Conservation (phyloP, 2,888 invertebrate species). For the Hydraecia micacea region DNA sequence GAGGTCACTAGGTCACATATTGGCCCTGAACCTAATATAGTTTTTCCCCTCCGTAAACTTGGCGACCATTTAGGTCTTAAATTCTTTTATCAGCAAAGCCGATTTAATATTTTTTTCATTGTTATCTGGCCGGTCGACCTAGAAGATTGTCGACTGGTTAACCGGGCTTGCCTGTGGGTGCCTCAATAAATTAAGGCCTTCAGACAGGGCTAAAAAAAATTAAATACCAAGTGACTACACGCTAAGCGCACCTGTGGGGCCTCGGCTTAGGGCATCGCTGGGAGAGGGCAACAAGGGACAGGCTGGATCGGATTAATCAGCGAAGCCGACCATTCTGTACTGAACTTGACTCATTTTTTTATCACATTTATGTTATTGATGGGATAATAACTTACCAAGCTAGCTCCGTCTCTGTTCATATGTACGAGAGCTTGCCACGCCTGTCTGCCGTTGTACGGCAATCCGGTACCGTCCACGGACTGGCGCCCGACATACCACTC, state of each 20-base stretch:
- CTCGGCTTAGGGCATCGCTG: too few relatives aligned
- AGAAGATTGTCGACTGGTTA: too few relatives aligned
- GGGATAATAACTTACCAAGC: conserved; percentile 70
- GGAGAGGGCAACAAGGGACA: neutral
- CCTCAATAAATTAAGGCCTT: too few relatives aligned
- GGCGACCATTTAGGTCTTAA: neutral
- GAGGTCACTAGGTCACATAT: neutral
- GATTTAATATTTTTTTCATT: neutral
- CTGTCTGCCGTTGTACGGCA: conserved; percentile 91
- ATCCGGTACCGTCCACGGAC: conserved; percentile 72
- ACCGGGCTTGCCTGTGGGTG: too few relatives aligned
- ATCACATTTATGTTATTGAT: neutral
- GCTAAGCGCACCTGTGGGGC: too few relatives aligned
- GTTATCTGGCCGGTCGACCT: too few relatives aligned
- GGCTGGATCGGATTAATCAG: neutral
- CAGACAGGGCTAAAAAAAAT: too few relatives aligned
- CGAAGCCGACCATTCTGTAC: neutral
- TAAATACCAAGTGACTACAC: too few relatives aligned
- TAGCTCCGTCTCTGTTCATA: conserved; percentile 89
- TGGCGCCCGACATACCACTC: conserved; percentile 90
- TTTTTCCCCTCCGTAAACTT: neutral
- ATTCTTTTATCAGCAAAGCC: neutral
- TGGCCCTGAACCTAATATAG: neutral
- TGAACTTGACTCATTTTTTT: neutral
- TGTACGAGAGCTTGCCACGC: conserved; percentile 93